Conservation (phyloP, 2,797 vertebrate genomes). For the Coreius guichenoti region DNA sequence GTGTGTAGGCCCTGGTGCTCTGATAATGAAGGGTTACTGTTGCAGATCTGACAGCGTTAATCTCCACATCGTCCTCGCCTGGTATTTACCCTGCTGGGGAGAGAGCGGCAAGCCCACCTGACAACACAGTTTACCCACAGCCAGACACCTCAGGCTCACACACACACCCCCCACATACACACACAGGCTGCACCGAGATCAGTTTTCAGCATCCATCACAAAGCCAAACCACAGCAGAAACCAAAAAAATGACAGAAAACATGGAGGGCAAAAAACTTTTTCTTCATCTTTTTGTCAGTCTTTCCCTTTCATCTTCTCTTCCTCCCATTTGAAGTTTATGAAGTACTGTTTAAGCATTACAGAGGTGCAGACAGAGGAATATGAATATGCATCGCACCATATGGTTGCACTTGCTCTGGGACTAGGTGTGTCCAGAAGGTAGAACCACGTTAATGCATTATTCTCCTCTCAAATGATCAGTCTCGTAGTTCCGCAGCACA, state of each 20-base stretch:
- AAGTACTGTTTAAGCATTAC: conserved; percentile 76
- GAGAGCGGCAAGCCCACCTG: conserved; percentile 70
- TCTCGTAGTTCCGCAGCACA: conserved; percentile 60
- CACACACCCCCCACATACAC: conserved; percentile 40
- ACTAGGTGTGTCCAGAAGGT: conserved; percentile 86
- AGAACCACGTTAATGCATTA: conserved; percentile 81
- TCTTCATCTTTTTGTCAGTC: conserved; percentile 39
- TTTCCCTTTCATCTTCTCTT: conserved; percentile 52
- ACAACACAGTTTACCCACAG: conserved; percentile 70
- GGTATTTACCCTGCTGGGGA: conserved; percentile 68
- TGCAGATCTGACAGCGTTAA: conserved; percentile 82
- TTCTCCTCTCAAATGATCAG: conserved; percentile 77
- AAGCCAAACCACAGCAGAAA: conserved; percentile 49
- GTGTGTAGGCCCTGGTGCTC: conserved; percentile 75
- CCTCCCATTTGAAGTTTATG: conserved; percentile 74
- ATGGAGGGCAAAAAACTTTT: conserved; percentile 65
- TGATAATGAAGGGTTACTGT: conserved; percentile 85
- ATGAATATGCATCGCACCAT: conserved; percentile 85
- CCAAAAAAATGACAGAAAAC: conserved; percentile 43
- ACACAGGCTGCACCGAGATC: conserved; percentile 53
- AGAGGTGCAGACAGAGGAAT: conserved; percentile 67
- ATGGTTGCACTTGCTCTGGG: conserved; percentile 81
- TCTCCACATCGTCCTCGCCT: conserved; percentile 73
- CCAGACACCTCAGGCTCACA: conserved; percentile 61
- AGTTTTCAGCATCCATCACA: conserved; percentile 59